These are phyloP conservation scores for Thereva nobilitata DNA, from an alignment of 2,888 invertebrate species.

Conservation along the genomic window DNA sequence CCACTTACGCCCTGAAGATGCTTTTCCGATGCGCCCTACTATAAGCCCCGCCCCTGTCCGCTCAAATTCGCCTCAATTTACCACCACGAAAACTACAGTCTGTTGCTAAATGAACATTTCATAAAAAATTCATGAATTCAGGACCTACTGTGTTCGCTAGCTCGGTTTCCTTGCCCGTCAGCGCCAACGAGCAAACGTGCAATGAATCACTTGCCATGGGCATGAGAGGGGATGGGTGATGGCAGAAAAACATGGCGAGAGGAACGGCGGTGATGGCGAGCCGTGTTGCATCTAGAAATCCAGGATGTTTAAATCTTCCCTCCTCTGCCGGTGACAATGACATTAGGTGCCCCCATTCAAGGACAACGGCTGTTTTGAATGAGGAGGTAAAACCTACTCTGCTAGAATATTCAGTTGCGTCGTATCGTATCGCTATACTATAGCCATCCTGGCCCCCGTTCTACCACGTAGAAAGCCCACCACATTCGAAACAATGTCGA, in stretches of 20 bases:
- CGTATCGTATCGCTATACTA: too few species aligned
- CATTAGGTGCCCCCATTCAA: too few species aligned
- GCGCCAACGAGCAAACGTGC: conserved; percentile 1
- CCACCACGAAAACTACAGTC: background rate
- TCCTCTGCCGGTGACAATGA: too few species aligned
- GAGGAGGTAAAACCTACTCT: too few species aligned
- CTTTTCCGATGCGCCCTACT: conserved; percentile 16
- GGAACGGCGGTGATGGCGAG: too few species aligned
- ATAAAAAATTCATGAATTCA: conserved; percentile 32
- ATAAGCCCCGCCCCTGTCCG: background rate
- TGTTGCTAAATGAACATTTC: conserved; percentile 16
- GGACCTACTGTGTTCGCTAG: conserved; percentile 14
- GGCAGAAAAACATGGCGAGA: too few species aligned
- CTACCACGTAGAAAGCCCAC: background rate
- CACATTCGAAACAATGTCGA: conserved; percentile 23
- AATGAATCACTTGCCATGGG: conserved; percentile 10
- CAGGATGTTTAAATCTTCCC: too few species aligned
- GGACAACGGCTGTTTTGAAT: too few species aligned
- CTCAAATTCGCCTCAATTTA: background rate
- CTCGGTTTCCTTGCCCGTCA: conserved; percentile 5
- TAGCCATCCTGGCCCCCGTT: too few species aligned
- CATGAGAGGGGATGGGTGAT: too few species aligned
- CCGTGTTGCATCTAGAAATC: too few species aligned
- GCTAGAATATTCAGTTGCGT: too few species aligned
- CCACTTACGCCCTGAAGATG: background rate